phyloP scores from a whole-genome alignment of 1,140 invertebrate genomes.

The Bombus pascuorum region DNA sequence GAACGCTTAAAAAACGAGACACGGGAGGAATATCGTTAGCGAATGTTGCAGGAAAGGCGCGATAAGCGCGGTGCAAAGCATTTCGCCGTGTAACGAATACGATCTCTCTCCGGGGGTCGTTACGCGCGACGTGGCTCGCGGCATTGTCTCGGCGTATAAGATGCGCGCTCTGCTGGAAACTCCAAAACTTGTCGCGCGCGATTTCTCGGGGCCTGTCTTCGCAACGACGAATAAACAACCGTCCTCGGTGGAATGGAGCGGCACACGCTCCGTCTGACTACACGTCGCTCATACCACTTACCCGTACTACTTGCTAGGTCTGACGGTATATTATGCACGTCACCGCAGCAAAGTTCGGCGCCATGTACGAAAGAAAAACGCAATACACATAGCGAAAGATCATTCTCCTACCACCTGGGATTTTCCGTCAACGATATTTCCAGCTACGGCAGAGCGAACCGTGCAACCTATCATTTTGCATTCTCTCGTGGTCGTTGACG shows the following conservation, averaged over 20 bases:
- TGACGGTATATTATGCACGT: conserved; percentile 25
- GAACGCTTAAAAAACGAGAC: conserved; percentile 2
- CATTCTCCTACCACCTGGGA: neutral
- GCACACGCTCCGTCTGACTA: conserved; percentile 28
- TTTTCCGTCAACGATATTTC: neutral
- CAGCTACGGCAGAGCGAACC: no score
- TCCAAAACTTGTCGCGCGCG: conserved; percentile 47
- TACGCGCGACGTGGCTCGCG: neutral
- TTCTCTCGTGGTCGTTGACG: no score
- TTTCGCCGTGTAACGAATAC: conserved; percentile 23
- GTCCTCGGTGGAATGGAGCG: conserved; percentile 40
- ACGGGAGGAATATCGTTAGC: neutral
- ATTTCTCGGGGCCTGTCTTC: conserved; percentile 29
- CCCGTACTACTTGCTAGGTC: conserved; percentile 24
- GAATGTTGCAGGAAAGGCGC: neutral
- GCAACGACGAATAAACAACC: conserved; percentile 56
- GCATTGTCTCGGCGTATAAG: conserved; percentile 49
- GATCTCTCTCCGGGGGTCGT: conserved; percentile 21
- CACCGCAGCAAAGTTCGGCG: conserved; percentile 20
- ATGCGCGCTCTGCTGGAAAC: conserved; percentile 49
- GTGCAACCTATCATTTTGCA: no score
- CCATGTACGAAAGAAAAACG: neutral
- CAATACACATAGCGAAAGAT: neutral
- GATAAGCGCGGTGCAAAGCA: conserved; percentile 31
- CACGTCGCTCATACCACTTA: conserved; percentile 45